phyloP scores from a whole-genome alignment of 2,888 invertebrate genomes.

The Monochamus alternatus region DNA sequence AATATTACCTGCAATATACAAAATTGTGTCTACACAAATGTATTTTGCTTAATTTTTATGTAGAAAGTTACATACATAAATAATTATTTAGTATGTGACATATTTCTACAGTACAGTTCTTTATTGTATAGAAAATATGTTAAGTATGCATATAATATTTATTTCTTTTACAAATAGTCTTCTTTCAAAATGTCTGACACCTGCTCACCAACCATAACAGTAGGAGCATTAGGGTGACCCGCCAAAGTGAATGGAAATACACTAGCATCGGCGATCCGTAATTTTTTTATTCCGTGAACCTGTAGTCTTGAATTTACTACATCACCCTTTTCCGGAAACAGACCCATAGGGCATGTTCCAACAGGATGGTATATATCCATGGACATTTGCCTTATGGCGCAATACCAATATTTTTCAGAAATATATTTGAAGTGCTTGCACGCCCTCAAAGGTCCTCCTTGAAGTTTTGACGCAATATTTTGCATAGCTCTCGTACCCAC shows the following conservation, averaged over 20 bases:
- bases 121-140: too few species aligned
- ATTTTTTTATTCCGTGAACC: conserved; percentile 74
- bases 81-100: too few species aligned
- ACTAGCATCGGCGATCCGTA: conserved; percentile 79
- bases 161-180: not conserved
- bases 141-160: not conserved
- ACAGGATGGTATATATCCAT: conserved; percentile 47
- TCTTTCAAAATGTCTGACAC: conserved; percentile 77
- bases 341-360: conserved; percentile 54
- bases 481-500: conserved; percentile 72
- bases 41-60: too few species aligned
- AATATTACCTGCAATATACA: too few species aligned
- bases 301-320: conserved; percentile 75
- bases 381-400: conserved; percentile 69
- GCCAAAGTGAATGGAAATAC: conserved; percentile 76
- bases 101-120: too few species aligned
- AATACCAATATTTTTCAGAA: conserved; percentile 80
- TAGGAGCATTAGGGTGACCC: conserved; percentile 79
- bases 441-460: conserved; percentile 57
- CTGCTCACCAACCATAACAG: conserved; percentile 81
- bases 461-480: conserved; percentile 70
- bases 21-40: too few species aligned
- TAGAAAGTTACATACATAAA: too few species aligned
- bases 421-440: conserved; percentile 72
- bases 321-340: conserved; percentile 40